A percentile compares a stretch with the other conserved stretches of the same genome.
phyloP scores from a whole-genome alignment of 2,113 vertebrate genomes.

The Ctenodactylus gundi region DNA sequence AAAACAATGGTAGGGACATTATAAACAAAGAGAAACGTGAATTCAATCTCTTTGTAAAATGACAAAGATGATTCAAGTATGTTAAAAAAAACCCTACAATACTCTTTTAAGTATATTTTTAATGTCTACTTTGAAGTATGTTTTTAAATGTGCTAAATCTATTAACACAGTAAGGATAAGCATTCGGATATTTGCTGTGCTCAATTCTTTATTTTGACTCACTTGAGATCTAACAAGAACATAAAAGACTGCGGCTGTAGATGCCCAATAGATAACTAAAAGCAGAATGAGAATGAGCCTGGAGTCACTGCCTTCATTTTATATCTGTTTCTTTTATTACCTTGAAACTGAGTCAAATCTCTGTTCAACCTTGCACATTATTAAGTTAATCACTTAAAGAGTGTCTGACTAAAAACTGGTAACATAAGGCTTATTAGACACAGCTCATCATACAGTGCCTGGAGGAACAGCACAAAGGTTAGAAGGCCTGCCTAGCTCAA shows the following conservation, averaged over 20 bases:
- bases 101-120: background rate
- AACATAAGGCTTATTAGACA: background rate
- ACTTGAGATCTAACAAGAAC: background rate
- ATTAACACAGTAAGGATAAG: background rate
- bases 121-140: constrained; percentile 2
- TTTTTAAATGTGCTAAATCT: background rate
- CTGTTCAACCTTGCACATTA: background rate
- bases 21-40: constrained; percentile 8
- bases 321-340: background rate
- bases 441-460: no score
- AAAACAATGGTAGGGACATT: background rate
- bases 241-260: background rate
- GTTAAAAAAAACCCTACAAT: background rate
- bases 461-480: no score
- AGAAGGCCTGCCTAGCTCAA: no score
- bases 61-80: background rate
- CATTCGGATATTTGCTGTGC: background rate
- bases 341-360: background rate
- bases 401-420: background rate
- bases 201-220: background rate
- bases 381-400: background rate
- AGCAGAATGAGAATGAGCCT: background rate
- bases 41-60: background rate
- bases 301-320: background rate
- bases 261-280: background rate